Evolutionary conservation across 2,888 invertebrate species (phyloP), one percentile per base, ranked within the genome.

Genomic region (Phortica magna): DNA sequence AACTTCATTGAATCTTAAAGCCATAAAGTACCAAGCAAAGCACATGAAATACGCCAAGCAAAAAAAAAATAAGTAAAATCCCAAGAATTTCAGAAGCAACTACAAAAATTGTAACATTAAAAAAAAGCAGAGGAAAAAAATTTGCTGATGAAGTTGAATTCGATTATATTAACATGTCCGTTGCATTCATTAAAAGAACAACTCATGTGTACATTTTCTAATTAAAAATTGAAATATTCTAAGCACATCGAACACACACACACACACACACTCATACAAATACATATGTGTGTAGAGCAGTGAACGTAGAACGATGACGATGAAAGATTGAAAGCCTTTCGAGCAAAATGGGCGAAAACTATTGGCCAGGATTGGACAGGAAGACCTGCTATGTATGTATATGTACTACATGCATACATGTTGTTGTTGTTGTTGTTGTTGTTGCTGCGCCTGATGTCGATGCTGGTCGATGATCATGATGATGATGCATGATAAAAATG

Each of bases 141-240:
- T 14, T 14, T 70, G 53, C 7, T 53, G 70, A 76, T 70, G 70
- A 39, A 75, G 75, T 67, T 77, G 79, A 74, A 79, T 80, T 83
- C 80, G 81, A 80, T 82, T 79, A 79, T 80, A 81, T 82, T 84
- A 83, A 79, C 84, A 78, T 83, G 84, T 80, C 85, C 80, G 80
- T 78, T 88, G 83, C 88, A 89, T 86, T 85, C 83, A 88, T 89
- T 87, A 84, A 82, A 80, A 77, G 84, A 85, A 83, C 89, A 84
- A 88, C 88, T 90, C 89, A 88, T 89, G 88, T 90, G 89, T 79
- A 87, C 84, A 87, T 86, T 89, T 90, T 90, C 89, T 87, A 90
- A 90, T 90, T 89, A 90, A 89, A 89, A 90, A 89, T 89, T 87
- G 85, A 84, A 90, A 89, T 88, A 88, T 88, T 88, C 84, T 79